phyloP scores from a whole-genome alignment of 2,113 vertebrate genomes.

The Elephas maximus region DNA sequence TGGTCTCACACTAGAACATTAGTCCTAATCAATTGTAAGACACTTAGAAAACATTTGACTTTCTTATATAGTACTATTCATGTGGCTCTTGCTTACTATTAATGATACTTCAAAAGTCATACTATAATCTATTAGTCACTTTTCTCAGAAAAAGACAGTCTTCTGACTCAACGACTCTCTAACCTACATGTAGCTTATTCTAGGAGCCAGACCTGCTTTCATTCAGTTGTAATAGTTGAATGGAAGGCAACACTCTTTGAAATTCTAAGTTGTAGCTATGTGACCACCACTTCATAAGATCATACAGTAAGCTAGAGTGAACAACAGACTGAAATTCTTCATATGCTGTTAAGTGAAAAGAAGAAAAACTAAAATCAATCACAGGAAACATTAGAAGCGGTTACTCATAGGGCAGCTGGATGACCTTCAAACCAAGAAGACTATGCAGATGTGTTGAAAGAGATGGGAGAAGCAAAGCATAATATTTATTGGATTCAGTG shows the following conservation, averaged over 20 bases:
- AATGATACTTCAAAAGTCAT: not conserved
- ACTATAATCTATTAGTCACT: not conserved
- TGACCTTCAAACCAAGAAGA: conserved; percentile 58
- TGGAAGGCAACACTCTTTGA: not conserved
- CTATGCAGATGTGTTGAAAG: conserved; percentile 69
- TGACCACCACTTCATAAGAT: not conserved
- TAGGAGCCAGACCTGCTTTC: not conserved
- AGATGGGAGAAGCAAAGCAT: conserved; percentile 77
- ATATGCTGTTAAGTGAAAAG: conserved; percentile 55
- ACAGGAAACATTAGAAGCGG: conserved; percentile 72
- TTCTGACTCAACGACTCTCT: not conserved
- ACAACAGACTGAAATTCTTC: not conserved
- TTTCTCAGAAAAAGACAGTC: not conserved
- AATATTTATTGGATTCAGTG: conserved; percentile 84
- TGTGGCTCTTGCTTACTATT: not conserved
- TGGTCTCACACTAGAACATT: not conserved
- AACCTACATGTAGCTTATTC: not conserved
- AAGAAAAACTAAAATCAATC: conserved; percentile 68
- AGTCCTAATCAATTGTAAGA: conserved; percentile 8
- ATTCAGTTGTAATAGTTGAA: not conserved
- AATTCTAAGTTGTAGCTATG: not conserved
- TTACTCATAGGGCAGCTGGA: conserved; percentile 74
- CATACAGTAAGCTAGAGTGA: not conserved
- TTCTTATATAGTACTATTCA: not conserved
- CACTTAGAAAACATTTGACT: conserved; percentile 19